A percentile compares a stretch with the other conserved stretches of the same genome.
Conservation (phyloP, 2,113 vertebrate species). For the Pachypanchax playfairii region DNA sequence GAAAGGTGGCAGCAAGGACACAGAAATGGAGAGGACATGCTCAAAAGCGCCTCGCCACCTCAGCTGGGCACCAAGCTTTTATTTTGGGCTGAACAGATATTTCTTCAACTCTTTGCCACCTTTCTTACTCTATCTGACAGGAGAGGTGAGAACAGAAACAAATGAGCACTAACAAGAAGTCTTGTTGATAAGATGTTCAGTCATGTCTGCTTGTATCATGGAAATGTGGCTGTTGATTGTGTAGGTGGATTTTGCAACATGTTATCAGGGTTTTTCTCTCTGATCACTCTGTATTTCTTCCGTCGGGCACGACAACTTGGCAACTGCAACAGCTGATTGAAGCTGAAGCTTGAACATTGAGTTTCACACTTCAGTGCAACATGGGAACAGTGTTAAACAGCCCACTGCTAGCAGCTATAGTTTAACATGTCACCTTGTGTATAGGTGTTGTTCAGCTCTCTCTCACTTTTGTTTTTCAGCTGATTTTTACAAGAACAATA, state of each 20-base stretch:
- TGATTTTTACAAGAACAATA: not conserved
- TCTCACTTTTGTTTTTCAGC: not conserved
- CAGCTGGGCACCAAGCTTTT: conserved; percentile 33
- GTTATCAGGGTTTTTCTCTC: conserved; percentile 2
- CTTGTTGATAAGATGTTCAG: conserved; percentile 13
- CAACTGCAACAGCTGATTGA: conserved; percentile 16
- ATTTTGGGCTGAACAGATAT: conserved; percentile 15
- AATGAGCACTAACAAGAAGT: conserved; percentile 18
- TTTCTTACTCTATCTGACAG: conserved; percentile 22
- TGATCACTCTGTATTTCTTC: conserved; percentile 24
- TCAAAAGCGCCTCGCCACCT: conserved; percentile 29
- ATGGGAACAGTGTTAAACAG: not conserved
- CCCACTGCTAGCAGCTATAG: conserved; percentile 1
- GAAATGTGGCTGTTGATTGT: conserved; percentile 1
- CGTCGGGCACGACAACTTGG: conserved; percentile 20
- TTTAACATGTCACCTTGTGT: not conserved
- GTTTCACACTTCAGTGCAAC: conserved; percentile 37
- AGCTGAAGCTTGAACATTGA: conserved; percentile 14
- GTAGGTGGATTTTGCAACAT: conserved; percentile 13
- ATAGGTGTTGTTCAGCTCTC: not conserved
- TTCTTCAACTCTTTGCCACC: conserved; percentile 28
- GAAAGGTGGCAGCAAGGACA: conserved; percentile 55
- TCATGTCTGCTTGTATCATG: conserved; percentile 18
- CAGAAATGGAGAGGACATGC: conserved; percentile 45
- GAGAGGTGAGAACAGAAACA: conserved; percentile 26